phyloP scores from a whole-genome alignment of 1,140 invertebrate genomes.

The Littorina saxatilis region DNA sequence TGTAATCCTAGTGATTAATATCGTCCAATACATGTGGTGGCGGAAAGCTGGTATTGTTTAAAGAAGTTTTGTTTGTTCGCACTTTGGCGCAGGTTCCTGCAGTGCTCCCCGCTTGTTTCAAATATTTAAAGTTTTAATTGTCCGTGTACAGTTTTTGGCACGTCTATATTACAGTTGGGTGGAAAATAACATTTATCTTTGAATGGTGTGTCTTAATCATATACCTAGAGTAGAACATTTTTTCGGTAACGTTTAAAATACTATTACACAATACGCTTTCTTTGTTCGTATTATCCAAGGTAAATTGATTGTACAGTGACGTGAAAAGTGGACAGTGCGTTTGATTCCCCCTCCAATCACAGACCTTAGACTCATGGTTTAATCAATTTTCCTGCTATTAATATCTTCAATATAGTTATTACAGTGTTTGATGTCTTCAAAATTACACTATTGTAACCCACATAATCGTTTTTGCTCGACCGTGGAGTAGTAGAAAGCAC shows the following conservation, averaged over 20 bases:
- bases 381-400: too few relatives aligned
- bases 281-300: conserved; percentile 21
- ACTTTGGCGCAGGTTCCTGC: conserved; percentile 9
- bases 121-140: background rate
- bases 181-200: conserved; percentile 29
- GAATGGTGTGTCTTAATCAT: conserved; percentile 20
- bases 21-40: conserved; percentile 16
- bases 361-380: too few relatives aligned
- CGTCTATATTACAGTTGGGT: conserved; percentile 22
- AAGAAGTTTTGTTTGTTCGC: background rate
- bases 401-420: too few relatives aligned
- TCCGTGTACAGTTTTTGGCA: conserved; percentile 31
- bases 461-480: too few relatives aligned
- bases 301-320: conserved; percentile 26
- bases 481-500: too few relatives aligned
- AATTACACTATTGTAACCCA: too few relatives aligned
- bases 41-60: conserved; percentile 9
- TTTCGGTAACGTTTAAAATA: conserved; percentile 5
- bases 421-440: too few relatives aligned
- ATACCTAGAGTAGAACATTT: conserved; percentile 25
- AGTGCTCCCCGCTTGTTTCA: conserved; percentile 30
- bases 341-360: background rate
- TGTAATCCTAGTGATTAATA: conserved; percentile 10
- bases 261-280: conserved; percentile 14
- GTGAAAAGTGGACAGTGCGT: conserved; percentile 5